Base-by-base conservation (phyloP, 2,888 invertebrate species). In the Resseliella maxima region DNA sequence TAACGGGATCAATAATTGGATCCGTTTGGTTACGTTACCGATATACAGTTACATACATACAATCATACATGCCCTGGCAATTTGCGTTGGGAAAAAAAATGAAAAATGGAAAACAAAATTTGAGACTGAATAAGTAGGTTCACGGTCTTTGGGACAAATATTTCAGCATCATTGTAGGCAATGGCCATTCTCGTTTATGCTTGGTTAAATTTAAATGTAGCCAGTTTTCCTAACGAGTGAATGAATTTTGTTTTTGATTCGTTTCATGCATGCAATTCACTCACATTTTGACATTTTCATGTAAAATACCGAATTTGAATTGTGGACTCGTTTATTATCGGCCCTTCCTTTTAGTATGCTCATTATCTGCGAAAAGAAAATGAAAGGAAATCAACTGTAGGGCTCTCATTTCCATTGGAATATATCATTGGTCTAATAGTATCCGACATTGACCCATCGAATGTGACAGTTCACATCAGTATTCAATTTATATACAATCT, bases 401-500 rank as follows among this genome's bases (percentile, higher is more conserved):
- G 72, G 24, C 24, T 2, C 24, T 35, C 31, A 31, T 12, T 59
- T 59, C 59, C 31, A 27, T 72, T 72, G 31, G 12, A 12, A 72
- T 72, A 31, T 72, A 72, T 72, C 72, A 35, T 31, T 72, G 72
- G 31, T 18, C 31, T 31, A 72, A 72, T 72, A 15, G 15, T 27
- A 15, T 27, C 18, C 31, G 31, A 10, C 31, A 1, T 31, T 35
- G 72, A 31, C 72, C 35, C 72, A 72, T 31, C 31, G 31, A 0
- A 72, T 72, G 35, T 72, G 72, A 31, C 72, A 72, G 21, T 72
- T 72, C 35, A 72, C 12, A 15, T 72, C 10, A 18, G 72, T n/a
- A 72, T 72, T 72, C 72, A 72, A 72, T 72, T 35, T 72, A 72
- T 72, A 31, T 72, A 31, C 31, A 15, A 72, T 31, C 72, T 6